Evolutionary conservation across 2,888 invertebrate genomes (phyloP).

Genomic region (Sarcophaga carnaria): DNA sequence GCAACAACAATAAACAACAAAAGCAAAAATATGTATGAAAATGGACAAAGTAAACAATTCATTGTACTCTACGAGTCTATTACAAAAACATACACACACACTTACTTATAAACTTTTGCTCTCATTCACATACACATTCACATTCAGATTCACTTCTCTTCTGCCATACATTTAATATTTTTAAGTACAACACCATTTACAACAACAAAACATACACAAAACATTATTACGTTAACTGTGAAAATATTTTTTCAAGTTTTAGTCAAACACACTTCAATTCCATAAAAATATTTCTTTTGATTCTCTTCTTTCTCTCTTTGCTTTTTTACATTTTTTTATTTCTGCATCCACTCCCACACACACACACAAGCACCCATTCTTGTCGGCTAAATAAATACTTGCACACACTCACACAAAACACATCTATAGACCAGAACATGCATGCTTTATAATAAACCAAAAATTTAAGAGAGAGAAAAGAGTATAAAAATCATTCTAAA

Average conservation of each 20-base stretch:
- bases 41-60: constrained; percentile 55
- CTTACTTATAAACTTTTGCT: background rate
- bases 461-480: background rate
- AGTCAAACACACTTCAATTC: constrained; percentile 71
- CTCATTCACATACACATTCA: background rate
- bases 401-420: background rate
- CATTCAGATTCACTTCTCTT: background rate
- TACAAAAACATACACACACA: constrained; percentile 6
- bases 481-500: constrained; percentile 23
- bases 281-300: constrained; percentile 57
- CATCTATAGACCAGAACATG: background rate
- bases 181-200: constrained; percentile 47
- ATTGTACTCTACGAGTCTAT: constrained; percentile 43
- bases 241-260: constrained; percentile 73
- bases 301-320: background rate
- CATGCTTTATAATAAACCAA: background rate
- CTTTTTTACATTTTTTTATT: background rate
- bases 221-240: constrained; percentile 63
- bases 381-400: background rate
- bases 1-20: background rate
- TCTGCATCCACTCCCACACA: background rate
- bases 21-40: background rate
- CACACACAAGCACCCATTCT: background rate
- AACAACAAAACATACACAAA: constrained; percentile 44
- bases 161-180: constrained; percentile 44